Evolutionary conservation across 2,888 invertebrate species (phyloP).

Genomic region (Ephialtes manifestator): DNA sequence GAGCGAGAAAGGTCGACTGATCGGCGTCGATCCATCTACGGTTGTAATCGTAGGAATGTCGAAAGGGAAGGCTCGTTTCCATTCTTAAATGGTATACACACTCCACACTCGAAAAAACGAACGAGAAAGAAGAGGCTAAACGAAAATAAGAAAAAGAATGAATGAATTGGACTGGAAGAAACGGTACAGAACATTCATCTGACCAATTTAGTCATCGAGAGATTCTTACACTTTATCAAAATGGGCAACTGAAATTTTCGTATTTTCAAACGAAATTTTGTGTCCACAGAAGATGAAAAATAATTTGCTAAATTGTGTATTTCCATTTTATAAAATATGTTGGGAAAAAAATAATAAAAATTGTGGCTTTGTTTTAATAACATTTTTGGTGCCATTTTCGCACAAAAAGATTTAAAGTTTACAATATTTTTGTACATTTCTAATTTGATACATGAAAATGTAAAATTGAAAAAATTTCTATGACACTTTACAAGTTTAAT

Average conservation of each 20-base stretch:
- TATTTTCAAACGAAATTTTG: too few species aligned
- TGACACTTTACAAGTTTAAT: too few species aligned
- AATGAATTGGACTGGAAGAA: conserved; percentile 39
- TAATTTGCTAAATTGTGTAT: too few species aligned
- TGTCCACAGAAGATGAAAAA: too few species aligned
- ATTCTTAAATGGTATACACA: conserved; percentile 65
- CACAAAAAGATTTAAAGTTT: too few species aligned
- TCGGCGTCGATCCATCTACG: conserved; percentile 72
- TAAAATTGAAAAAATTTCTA: too few species aligned
- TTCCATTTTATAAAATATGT: too few species aligned
- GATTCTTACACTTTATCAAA: neutral
- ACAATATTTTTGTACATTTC: too few species aligned
- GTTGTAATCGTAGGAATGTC: conserved; percentile 70
- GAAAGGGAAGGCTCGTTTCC: conserved; percentile 69
- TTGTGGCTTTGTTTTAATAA: too few species aligned
- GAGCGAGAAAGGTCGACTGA: conserved; percentile 66
- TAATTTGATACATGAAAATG: too few species aligned
- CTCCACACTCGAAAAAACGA: conserved; percentile 26
- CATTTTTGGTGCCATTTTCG: too few species aligned
- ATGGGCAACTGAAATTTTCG: too few species aligned
- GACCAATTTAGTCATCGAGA: neutral
- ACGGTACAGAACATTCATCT: conserved; percentile 16
- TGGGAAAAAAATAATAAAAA: conserved; percentile 28
- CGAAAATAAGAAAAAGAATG: conserved; percentile 11
- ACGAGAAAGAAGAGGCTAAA: neutral